Evolutionary conservation across 1,140 invertebrate species (phyloP), one percentile per base, ranked within the genome.

Genomic region (Aphelenchoides fujianensis): DNA sequence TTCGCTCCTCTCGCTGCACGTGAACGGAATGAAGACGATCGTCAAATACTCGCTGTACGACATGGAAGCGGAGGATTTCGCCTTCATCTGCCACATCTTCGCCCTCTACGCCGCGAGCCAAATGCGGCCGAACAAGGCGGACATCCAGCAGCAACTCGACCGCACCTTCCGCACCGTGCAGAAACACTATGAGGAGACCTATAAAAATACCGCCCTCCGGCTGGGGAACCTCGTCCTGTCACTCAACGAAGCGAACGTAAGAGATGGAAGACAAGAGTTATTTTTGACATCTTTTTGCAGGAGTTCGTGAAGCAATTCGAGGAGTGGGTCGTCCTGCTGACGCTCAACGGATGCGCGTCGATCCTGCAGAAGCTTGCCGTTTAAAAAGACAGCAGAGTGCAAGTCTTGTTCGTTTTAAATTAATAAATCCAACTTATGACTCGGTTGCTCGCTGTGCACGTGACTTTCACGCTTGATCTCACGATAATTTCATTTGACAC

Each of bases 321-420:
- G 19, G 55, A 59, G 55, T 59, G 55, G 55, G 55, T 59, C 12
- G 55, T 59, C 55, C 34, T 59, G 7, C 19, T 59, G 55, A 59
- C 55, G 23, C 19, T 59, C 12, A 59, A 59, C 34, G 55, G 55
- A 7, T 59, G 55, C 34, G 41, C 23, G 12, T 23, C 41, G 12
- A 48, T 23, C 41, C 12, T 48, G 23, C 41, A 48, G 41, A 48
- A 48, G 23, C 41, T 48, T 48, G 23, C 41, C 23, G 23, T 16
- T 48, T 48, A n/a, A n/a, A n/a, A n/a, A n/a, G n/a, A n/a, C n/a
- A n/a, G n/a, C n/a, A n/a, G n/a, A n/a, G n/a, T n/a, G n/a, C n/a
- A n/a, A n/a, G n/a, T n/a, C n/a, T n/a, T n/a, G n/a, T n/a, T n/a
- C n/a, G n/a, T n/a, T n/a, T n/a, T n/a, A n/a, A n/a, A n/a, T n/a